Evolutionary conservation across 2,797 vertebrate genomes (phyloP), one percentile per base, ranked within the genome.

Genomic region (Gila robusta): DNA sequence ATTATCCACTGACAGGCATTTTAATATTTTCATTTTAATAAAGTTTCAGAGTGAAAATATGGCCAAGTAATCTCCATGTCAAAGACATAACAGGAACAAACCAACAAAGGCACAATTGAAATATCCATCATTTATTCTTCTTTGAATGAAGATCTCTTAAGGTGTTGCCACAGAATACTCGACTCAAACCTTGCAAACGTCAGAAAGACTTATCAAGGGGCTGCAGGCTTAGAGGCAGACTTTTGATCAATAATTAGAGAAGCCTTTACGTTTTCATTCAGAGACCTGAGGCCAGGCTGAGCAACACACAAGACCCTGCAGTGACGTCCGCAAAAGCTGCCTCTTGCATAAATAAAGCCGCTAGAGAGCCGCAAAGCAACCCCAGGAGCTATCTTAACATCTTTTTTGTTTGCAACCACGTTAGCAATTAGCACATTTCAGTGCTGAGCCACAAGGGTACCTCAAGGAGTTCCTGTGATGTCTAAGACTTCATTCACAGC

Each of bases 241-340:
- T 70, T 74, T 73, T 67, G 59, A 79, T 83, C 82, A 73, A 67
- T 67, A 84, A 83, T 80, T 74, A 69, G 59, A 80, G 41, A 84
- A 79, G 44, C 69, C 32, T 47, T 84, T 23, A 47, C n/a, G 4
- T 78, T 79, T 87, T 39, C 21, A 49, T 37, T 49, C 32, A 12
- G 26, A 66, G 56, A 44, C 59, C 35, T 35, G 47, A 81, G 49
- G 69, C 82, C 70, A 52, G 54, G 32, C 12, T 78, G 32, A 47
- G n/a, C 52, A 5, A 11, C 69, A 49, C 64, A 56, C 41, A 12
- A 78, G 16, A 79, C 47, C 28, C 44, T 67, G 66, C 37, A 47
- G 44, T 67, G 47, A 56, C 14, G 28, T 82, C 35, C 62, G 56
- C 66, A 82, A 72, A 47, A 0, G 14, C 32, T 21, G 5, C 70